phyloP scores from a whole-genome alignment of 1,140 invertebrate species.

The Hypsibius dujardini region DNA sequence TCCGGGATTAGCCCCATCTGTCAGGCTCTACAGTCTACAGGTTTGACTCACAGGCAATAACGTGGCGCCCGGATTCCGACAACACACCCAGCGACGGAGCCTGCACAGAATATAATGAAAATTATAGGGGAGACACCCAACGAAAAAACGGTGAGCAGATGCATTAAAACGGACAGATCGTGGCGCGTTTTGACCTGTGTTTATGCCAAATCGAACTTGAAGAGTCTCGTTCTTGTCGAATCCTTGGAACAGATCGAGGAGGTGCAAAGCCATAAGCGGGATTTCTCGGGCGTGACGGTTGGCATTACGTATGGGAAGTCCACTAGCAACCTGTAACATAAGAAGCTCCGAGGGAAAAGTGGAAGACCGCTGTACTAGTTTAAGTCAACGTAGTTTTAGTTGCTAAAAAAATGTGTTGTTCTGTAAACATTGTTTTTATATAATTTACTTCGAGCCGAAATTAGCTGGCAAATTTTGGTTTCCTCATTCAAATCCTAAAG shows the following conservation, averaged over 20 bases:
- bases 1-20: too few species aligned
- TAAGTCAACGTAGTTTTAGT: too few species aligned
- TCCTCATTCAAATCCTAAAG: too few species aligned
- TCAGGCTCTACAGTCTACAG: not conserved
- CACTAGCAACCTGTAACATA: not conserved
- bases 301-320: not conserved
- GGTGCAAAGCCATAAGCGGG: not conserved
- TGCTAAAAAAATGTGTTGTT: too few species aligned
- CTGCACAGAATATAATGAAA: too few species aligned
- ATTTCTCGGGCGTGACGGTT: not conserved
- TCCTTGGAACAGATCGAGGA: not conserved
- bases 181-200: not conserved
- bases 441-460: not conserved
- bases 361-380: too few species aligned
- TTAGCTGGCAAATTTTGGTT: too few species aligned
- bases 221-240: not conserved
- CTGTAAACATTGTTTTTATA: not conserved
- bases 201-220: not conserved
- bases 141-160: too few species aligned
- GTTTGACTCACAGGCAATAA: constrained; percentile 6
- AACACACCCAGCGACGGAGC: not conserved
- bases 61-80: not conserved
- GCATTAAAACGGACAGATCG: not conserved
- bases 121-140: too few species aligned
- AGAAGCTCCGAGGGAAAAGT: not conserved